A percentile compares a stretch with the other conserved stretches of the same genome.
Evolutionary conservation across 2,797 vertebrate species (phyloP).

Genomic region (Mormyrops boulengeri): DNA sequence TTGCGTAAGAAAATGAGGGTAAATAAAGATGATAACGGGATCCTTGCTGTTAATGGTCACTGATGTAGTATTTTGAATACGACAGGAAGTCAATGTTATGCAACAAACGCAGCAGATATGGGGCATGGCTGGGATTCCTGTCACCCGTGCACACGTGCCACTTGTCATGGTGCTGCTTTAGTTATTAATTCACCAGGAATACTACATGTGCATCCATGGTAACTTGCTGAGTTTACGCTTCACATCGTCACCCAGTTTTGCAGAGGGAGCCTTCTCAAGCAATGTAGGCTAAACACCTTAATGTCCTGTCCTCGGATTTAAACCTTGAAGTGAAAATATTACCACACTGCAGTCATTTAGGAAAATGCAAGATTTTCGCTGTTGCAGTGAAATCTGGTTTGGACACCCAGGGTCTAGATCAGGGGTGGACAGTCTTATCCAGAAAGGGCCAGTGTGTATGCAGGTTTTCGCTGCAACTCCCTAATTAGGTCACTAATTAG

Average conservation of each 20-base stretch:
- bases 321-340: constrained; percentile 7
- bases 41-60: constrained; percentile 4
- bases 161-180: background rate
- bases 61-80: constrained; percentile 8
- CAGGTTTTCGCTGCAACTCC: no score
- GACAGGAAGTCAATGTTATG: constrained; percentile 3
- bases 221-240: background rate
- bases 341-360: background rate
- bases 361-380: background rate
- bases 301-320: background rate
- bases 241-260: background rate
- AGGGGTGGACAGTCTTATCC: no score
- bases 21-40: background rate
- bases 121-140: background rate
- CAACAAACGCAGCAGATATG: background rate
- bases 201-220: background rate
- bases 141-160: background rate
- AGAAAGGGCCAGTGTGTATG: no score
- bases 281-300: constrained; percentile 1
- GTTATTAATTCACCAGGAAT: background rate
- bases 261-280: background rate
- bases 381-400: background rate
- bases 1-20: background rate
- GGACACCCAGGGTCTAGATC: background rate
- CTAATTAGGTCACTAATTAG: no score